phyloP scores from a whole-genome alignment of 2,113 vertebrate species.

The Sterrhoptilus dennistouni region DNA sequence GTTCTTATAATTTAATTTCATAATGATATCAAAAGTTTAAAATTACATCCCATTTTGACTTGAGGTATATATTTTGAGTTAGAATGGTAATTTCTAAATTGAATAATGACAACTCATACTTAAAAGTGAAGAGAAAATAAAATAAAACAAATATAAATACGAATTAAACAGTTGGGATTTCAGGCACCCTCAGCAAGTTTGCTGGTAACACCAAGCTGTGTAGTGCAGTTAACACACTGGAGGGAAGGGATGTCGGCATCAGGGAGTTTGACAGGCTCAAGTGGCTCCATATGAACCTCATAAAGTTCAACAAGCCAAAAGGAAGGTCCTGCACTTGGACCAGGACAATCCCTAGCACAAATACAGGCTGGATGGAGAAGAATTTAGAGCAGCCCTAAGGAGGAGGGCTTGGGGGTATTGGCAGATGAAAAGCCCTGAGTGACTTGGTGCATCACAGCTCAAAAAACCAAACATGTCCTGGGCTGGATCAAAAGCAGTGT shows the following conservation, averaged over 20 bases:
- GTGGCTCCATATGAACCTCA: neutral
- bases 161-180: neutral
- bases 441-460: fast-evolving
- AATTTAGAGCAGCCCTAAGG: neutral
- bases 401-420: neutral
- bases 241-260: neutral
- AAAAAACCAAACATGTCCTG: neutral
- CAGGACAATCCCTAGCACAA: neutral
- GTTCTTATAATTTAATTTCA: neutral
- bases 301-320: neutral
- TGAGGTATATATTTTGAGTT: neutral
- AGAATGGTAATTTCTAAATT: neutral
- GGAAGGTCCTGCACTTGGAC: neutral
- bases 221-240: neutral
- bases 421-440: fast-evolving
- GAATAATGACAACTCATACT: neutral
- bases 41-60: neutral
- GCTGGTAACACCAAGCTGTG: neutral
- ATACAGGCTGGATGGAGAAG: neutral
- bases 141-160: neutral
- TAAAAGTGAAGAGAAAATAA: neutral
- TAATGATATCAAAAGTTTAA: neutral
- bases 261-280: neutral
- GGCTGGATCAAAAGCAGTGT: fast-evolving
- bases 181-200: neutral